Evolutionary conservation across 1,140 invertebrate genomes (phyloP), one percentile per base, ranked within the genome.

Genomic region (Drosophila murphyi): DNA sequence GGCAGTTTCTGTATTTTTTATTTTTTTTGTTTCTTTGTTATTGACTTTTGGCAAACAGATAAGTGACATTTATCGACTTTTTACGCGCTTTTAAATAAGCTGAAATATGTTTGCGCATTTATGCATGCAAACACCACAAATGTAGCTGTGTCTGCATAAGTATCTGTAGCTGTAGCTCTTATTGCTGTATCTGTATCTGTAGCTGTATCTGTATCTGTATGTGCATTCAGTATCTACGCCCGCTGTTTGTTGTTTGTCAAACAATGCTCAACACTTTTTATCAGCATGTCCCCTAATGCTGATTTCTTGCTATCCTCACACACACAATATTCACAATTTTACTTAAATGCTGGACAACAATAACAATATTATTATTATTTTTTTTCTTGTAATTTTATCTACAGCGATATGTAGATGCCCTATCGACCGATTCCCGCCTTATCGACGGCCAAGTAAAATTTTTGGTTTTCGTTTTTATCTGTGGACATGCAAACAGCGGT

Each of bases 41-140:
- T 85, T 85, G 81, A 78, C 79, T 59, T 51, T 48, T 55, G 54
- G 68, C 82, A 88, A 88, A 88, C 83, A 89, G 85, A 88, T 89
- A 87, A 89, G 64, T 89, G 80, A 89, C 83, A 89, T 85, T 89
- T 88, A 88, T 85, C 83, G 83, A 88, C 85, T 87, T 87, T 88
- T 87, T 87, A 87, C 83, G 82, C 83, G 72, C 76, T 88, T 89
- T 89, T 85, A 89, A 88, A 79, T 78, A 80, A 89, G 80, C 89
- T 85, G 76, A 89, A 88, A 89, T 89, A 70, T 88, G 83, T 87
- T 88, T 83, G 80, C 72, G 45, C 57, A 79, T 76, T 86, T 78
- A 76, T 88, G 83, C 61, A 57, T 28, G 55, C 37, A 54, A 41
- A 57, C 39, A 43, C 34, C 35, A 35, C 8, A 41, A 10, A 3